Base-by-base conservation (phyloP, 2,888 invertebrate genomes). In the Scaptodrosophila latifasciaeformis region DNA sequence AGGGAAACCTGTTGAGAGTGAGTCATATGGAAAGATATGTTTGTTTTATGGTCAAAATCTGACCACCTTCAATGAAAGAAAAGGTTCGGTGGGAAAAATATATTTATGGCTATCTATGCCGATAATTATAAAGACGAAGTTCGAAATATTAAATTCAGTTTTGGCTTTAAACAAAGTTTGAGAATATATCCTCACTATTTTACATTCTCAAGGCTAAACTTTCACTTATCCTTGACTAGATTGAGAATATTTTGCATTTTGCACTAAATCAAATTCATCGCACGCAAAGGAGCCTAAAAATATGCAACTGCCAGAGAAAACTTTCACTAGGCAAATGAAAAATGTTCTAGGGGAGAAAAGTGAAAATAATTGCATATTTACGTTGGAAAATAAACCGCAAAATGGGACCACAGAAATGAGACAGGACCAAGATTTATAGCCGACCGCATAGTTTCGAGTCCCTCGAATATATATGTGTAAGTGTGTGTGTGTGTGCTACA, bases 331-430 rank as follows among this genome's bases (percentile, higher is more conserved):
- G 13, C 35, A 51, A 63, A 59, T 55, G 70, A 62, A 57, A 56
- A 70, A 67, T 68, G 74, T 12, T 62, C n/a, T n/a, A n/a, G n/a
- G n/a, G 53, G 59, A 61, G 49, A 54, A 77, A 67, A 77, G 77
- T 68, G 74, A 75, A 70, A 70, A 64, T 76, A 71, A 65, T 69
- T 67, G 67, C 63, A 60, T 54, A 60, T 62, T 57, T 65, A 49
- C 51, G 44, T 47, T 34, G 29, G 46, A 43, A 49, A 30, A 6
- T 29, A 29, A 21, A 17, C 37, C 31, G 19, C 48, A 24, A 37
- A 21, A 24, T n/a, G n/a, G n/a, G n/a, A n/a, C n/a, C 29, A 45
- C 29, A 21, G 15, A 19, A 24, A 42, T 21, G 2, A 15, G n/a
- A 29, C 30, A 44, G 17, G n/a, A 9, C n/a, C 15, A 51, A 58